A percentile compares a stretch with the other conserved stretches of the same genome.
These are phyloP conservation scores for Ornithorhynchus anatinus DNA, from an alignment of 2,113 vertebrate genomes.

Conservation along the genomic window DNA sequence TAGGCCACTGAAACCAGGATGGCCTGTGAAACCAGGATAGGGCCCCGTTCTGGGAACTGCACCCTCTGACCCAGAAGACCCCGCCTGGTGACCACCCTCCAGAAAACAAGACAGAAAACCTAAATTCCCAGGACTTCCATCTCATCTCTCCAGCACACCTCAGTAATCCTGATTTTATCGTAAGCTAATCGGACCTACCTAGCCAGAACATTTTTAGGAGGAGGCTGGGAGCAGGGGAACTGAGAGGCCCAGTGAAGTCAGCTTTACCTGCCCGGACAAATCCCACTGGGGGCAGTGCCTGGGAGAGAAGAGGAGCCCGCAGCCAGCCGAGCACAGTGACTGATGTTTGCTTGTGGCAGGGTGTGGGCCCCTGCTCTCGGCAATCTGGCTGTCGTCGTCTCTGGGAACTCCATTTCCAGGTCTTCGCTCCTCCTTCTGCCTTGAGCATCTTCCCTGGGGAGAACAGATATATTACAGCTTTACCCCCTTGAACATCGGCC, in stretches of 20 bases:
- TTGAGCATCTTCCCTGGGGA: slow-evolving; percentile 18
- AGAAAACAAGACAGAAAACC: too few species aligned
- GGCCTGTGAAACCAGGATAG: too few species aligned
- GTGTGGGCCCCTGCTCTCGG: slow-evolving; percentile 39
- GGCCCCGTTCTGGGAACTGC: too few species aligned
- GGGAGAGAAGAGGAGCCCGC: slow-evolving; percentile 33
- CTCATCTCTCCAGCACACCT: too few species aligned
- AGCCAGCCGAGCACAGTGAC: slow-evolving; percentile 45
- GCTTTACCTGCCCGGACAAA: slow-evolving; percentile 22
- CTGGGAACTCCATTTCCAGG: slow-evolving; percentile 30
- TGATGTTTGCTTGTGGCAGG: slow-evolving; percentile 38
- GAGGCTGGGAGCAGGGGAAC: slow-evolving; percentile 3
- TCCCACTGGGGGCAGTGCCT: slow-evolving; percentile 18
- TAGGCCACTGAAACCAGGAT: too few species aligned
- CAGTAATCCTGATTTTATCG: too few species aligned
- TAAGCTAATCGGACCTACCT: slow-evolving; percentile 12
- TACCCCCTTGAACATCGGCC: too few species aligned
- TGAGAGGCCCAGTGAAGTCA: background rate
- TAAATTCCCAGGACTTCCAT: too few species aligned
- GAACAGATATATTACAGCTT: slow-evolving; percentile 26
- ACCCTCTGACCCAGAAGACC: too few species aligned
- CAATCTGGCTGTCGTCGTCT: slow-evolving; percentile 43
- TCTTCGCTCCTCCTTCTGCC: slow-evolving; percentile 32
- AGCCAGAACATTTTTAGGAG: slow-evolving; percentile 22
- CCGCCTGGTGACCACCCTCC: too few species aligned